phyloP scores from a whole-genome alignment of 30 jellyfish, hydroid and myxozoan genomes.

The Pelagia noctiluca region DNA sequence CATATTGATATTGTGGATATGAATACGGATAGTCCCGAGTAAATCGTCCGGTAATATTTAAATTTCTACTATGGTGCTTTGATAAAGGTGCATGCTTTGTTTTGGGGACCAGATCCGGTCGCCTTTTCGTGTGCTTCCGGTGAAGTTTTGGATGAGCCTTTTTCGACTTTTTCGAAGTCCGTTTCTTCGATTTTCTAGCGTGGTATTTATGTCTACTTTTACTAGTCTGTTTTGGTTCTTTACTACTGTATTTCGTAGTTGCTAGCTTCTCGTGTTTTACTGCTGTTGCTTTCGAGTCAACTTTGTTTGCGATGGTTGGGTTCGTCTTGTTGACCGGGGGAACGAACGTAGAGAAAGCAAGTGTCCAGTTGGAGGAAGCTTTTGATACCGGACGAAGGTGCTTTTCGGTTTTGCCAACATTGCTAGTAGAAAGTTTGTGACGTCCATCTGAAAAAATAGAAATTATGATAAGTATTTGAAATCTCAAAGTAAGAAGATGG shows the following conservation, averaged over 20 bases:
- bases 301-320: slow-evolving; percentile 30
- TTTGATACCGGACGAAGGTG: not conserved
- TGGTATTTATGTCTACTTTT: slow-evolving; percentile 5
- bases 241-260: not conserved
- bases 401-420: not conserved
- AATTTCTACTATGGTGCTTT: slow-evolving; percentile 31
- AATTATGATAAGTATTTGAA: too few species aligned
- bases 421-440: not conserved
- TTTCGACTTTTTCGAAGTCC: slow-evolving; percentile 39
- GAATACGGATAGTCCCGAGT: slow-evolving; percentile 75
- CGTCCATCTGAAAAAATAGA: not conserved
- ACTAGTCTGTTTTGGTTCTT: slow-evolving; percentile 19
- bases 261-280: not conserved
- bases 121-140: slow-evolving; percentile 77
- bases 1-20: slow-evolving; percentile 62
- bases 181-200: slow-evolving; percentile 10
- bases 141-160: slow-evolving; percentile 45
- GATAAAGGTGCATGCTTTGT: not conserved
- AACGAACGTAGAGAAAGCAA: slow-evolving; percentile 64
- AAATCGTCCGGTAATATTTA: slow-evolving; percentile 35
- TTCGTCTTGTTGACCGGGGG: slow-evolving; percentile 52
- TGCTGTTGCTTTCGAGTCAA: slow-evolving; percentile 6
- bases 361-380: slow-evolving; percentile 61
- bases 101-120: slow-evolving; percentile 33
- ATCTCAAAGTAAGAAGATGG: too few species aligned